phyloP scores from a whole-genome alignment of 2,797 vertebrate species.

The Sebastes nivosus region DNA sequence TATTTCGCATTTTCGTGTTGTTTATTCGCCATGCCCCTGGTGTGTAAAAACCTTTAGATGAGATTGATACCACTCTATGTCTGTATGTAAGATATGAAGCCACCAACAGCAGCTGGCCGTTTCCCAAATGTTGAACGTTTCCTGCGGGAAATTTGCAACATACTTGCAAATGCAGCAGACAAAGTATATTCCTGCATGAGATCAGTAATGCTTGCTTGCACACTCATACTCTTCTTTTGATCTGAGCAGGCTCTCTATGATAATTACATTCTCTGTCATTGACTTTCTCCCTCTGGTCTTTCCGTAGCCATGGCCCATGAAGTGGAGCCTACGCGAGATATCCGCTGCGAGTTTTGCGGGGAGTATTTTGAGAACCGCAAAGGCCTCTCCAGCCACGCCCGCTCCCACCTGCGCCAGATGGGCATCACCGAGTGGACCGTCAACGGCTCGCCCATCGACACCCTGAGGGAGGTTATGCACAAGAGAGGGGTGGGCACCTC shows the following conservation, averaged over 20 bases:
- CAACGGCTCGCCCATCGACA: conserved; percentile 92
- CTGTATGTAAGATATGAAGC: background rate
- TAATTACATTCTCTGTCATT: background rate
- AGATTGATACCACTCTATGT: background rate
- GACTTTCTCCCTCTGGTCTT: background rate
- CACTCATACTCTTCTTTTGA: background rate
- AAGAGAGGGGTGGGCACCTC: conserved; percentile 83
- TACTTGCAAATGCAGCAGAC: background rate
- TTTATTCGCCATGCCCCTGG: too few species aligned
- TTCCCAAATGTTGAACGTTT: background rate
- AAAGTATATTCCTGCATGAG: too few species aligned
- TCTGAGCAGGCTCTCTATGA: background rate
- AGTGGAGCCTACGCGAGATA: conserved; percentile 89
- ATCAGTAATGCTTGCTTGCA: background rate
- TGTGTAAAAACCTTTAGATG: too few species aligned
- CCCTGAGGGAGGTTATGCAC: conserved; percentile 88
- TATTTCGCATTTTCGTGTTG: too few species aligned
- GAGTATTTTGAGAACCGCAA: conserved; percentile 89
- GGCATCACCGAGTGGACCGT: conserved; percentile 88
- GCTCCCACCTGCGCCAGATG: conserved; percentile 86
- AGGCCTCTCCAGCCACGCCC: conserved; percentile 87
- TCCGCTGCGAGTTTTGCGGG: conserved; percentile 88
- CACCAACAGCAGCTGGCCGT: background rate
- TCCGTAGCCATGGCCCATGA: conserved; percentile 82
- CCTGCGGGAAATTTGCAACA: too few species aligned